Conservation (phyloP, 2,113 vertebrate species). For the Pomatostomus ruficeps region DNA sequence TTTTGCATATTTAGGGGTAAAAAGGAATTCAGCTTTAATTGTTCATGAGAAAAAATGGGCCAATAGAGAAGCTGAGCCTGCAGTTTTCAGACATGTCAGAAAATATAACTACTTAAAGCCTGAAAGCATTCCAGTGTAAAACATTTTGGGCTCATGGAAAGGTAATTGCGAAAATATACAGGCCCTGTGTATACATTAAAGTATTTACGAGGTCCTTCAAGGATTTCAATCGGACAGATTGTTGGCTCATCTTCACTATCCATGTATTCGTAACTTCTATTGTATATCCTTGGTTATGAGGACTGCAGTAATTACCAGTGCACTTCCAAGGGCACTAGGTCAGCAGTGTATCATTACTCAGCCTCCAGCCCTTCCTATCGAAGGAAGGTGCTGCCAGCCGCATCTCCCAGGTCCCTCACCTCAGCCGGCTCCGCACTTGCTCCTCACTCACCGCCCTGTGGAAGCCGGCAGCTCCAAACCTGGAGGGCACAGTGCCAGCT, state of each 20-base stretch:
- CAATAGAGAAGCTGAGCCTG: background rate
- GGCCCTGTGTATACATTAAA: constrained; percentile 4
- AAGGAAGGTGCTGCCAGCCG: background rate
- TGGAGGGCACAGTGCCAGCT: background rate
- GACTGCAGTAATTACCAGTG: background rate
- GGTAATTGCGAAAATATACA: constrained; percentile 26
- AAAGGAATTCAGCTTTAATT: background rate
- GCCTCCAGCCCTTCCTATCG: background rate
- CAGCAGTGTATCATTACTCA: background rate
- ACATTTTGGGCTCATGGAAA: background rate
- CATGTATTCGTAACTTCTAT: background rate
- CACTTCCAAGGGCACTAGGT: background rate
- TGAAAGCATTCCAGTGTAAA: constrained; percentile 1
- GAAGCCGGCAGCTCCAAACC: background rate
- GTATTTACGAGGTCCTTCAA: constrained; percentile 1
- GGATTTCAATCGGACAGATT: background rate
- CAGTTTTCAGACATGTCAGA: background rate
- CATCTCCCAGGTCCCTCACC: background rate
- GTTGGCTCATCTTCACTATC: background rate
- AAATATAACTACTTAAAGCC: background rate
- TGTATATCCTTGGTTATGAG: background rate
- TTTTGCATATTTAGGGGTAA: background rate
- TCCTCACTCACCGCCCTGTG: background rate
- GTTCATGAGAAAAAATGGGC: background rate
- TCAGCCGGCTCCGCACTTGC: background rate